Conservation (phyloP, 1,140 invertebrate genomes). For the Pinna nobilis region DNA sequence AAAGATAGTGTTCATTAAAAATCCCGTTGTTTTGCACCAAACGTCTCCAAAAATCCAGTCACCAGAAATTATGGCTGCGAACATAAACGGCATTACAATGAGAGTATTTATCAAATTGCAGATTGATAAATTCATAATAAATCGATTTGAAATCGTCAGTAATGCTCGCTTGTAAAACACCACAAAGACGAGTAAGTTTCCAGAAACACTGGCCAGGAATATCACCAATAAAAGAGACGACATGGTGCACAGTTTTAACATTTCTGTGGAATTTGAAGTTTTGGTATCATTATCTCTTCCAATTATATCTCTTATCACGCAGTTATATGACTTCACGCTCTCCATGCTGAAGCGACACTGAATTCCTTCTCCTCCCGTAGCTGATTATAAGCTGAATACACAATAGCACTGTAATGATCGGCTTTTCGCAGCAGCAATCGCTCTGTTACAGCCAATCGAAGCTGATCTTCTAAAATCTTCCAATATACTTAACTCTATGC, state of each 20-base stretch:
- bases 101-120: constrained; percentile 81
- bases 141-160: constrained; percentile 81
- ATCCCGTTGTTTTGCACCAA: constrained; percentile 76
- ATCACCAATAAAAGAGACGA: constrained; percentile 55
- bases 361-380: too few relatives aligned
- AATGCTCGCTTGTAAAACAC: constrained; percentile 78
- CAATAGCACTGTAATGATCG: too few relatives aligned
- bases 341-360: too few relatives aligned
- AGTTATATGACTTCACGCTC: too few relatives aligned
- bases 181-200: constrained; percentile 78
- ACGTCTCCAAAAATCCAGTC: constrained; percentile 70
- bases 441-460: too few relatives aligned
- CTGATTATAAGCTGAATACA: too few relatives aligned
- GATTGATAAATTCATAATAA: constrained; percentile 82
- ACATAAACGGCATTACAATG: constrained; percentile 79
- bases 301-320: too few relatives aligned
- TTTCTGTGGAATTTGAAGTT: constrained; percentile 1
- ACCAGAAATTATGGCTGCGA: constrained; percentile 70
- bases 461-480: too few relatives aligned
- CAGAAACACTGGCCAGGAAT: constrained; percentile 73
- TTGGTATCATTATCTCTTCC: constrained; percentile 9
- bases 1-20: constrained; percentile 77
- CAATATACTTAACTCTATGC: too few relatives aligned
- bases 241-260: constrained; percentile 25
- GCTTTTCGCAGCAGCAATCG: too few relatives aligned